A percentile compares a stretch with the other conserved stretches of the same genome.
phyloP scores from a whole-genome alignment of 2,888 invertebrate species.

The Pardosa pseudoannulata region DNA sequence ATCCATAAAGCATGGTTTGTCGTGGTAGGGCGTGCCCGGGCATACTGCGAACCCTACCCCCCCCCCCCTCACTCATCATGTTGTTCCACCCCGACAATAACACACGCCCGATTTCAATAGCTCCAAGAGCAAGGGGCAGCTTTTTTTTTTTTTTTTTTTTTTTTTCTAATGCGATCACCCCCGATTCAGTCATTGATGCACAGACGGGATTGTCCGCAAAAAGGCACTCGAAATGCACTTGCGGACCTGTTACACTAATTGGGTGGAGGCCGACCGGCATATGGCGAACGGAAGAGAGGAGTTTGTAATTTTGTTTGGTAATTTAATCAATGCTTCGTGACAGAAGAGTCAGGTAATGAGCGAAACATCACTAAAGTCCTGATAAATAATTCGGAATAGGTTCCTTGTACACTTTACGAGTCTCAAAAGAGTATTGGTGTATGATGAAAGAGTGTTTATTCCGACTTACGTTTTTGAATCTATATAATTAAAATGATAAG shows the following conservation, averaged over 20 bases:
- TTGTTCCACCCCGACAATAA: conserved; percentile 62
- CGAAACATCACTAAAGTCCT: conserved; percentile 15
- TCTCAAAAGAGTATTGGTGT: too few species aligned
- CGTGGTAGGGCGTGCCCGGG: conserved; percentile 59
- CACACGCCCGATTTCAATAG: conserved; percentile 66
- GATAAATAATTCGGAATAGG: background rate
- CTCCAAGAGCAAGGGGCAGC: conserved; percentile 27
- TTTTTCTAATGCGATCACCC: conserved; percentile 28
- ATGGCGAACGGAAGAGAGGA: conserved; percentile 43
- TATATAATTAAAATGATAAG: too few species aligned
- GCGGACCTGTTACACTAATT: conserved; percentile 70
- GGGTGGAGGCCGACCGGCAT: conserved; percentile 55
- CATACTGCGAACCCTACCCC: too few species aligned
- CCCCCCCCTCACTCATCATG: conserved; percentile 61
- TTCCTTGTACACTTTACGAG: background rate
- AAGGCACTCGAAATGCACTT: conserved; percentile 53
- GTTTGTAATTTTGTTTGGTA: conserved; percentile 18
- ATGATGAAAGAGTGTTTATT: too few species aligned
- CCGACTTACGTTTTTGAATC: too few species aligned
- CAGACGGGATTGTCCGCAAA: conserved; percentile 62
- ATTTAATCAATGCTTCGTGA: conserved; percentile 14
- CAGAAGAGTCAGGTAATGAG: background rate
- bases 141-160: too few species aligned
- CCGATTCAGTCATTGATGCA: conserved; percentile 36
- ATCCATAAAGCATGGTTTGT: conserved; percentile 56